These are phyloP conservation scores for Xerus rutilus DNA, from an alignment of 2,797 vertebrate genomes.

Conservation along the genomic window DNA sequence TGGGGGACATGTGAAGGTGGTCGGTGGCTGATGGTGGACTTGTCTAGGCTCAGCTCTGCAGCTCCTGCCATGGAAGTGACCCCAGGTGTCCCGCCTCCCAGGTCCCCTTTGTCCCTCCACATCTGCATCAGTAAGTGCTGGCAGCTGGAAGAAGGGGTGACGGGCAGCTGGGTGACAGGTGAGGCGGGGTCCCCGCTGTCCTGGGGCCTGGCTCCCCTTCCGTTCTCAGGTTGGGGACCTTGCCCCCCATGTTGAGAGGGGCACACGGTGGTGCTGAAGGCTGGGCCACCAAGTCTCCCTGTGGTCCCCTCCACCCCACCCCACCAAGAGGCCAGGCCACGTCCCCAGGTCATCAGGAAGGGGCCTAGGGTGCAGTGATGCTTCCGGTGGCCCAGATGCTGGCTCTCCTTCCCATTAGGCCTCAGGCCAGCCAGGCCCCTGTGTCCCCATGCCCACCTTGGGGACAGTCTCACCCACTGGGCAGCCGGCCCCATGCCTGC, in stretches of 20 bases:
- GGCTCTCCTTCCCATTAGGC: background rate
- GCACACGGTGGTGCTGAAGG: background rate
- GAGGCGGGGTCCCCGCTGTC: background rate
- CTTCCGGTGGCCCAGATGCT: background rate
- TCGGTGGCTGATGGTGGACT: background rate
- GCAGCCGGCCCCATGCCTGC: background rate
- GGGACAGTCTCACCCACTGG: background rate
- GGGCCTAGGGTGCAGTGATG: fast-evolving
- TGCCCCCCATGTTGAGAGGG: background rate
- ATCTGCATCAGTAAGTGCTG: background rate
- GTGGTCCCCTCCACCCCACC: background rate
- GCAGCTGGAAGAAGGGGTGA: no score
- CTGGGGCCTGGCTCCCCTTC: background rate
- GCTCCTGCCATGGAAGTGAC: background rate
- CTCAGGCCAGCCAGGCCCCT: no score
- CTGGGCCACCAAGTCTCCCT: no score
- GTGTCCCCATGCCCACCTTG: no score
- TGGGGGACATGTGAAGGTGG: fast-evolving
- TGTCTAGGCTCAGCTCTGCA: no score
- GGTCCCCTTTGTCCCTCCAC: background rate
- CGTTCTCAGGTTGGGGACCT: no score
- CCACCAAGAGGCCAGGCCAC: background rate
- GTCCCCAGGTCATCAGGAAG: background rate
- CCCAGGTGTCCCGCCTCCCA: background rate
- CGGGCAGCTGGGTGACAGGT: background rate